Percentiles rank a stretch among this genome's conserved stretches.
Conservation (phyloP, 2,113 vertebrate genomes). For the Seriola rivoliana region DNA sequence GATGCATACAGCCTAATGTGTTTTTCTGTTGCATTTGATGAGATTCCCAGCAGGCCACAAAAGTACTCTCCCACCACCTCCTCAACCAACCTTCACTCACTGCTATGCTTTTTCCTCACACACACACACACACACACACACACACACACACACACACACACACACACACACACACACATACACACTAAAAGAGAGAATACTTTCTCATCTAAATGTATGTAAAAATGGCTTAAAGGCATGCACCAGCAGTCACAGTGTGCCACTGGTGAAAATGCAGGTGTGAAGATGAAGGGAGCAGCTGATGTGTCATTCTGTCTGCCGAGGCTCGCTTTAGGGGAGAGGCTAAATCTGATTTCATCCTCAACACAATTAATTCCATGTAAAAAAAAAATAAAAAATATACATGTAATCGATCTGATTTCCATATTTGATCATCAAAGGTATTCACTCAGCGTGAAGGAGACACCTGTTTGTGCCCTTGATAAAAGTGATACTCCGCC, state of each 20-base stretch:
- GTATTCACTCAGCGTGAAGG: constrained; percentile 10
- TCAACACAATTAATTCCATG: constrained; percentile 16
- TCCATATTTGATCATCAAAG: constrained; percentile 11
- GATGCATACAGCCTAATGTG: constrained; percentile 67
- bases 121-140: neutral
- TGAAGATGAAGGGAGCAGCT: constrained; percentile 45
- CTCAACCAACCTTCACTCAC: constrained; percentile 26
- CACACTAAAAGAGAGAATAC: neutral
- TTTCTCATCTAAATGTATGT: constrained; percentile 62
- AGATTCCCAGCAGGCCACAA: constrained; percentile 68
- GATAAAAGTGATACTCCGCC: neutral
- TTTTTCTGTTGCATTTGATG: constrained; percentile 69
- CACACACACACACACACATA: neutral
- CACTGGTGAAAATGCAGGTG: constrained; percentile 59
- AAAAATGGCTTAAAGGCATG: constrained; percentile 55
- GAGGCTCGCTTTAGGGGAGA: constrained; percentile 36
- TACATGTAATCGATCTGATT: neutral
- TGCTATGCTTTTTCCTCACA: neutral
- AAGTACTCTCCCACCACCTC: constrained; percentile 47
- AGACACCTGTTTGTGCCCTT: constrained; percentile 10
- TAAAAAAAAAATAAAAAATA: neutral
- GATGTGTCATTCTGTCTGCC: constrained; percentile 49
- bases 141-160: neutral
- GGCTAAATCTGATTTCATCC: constrained; percentile 18
- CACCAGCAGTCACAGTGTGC: constrained; percentile 53